Base-by-base conservation (phyloP, 2,797 vertebrate species). In the Pseudocheirus occidentalis region DNA sequence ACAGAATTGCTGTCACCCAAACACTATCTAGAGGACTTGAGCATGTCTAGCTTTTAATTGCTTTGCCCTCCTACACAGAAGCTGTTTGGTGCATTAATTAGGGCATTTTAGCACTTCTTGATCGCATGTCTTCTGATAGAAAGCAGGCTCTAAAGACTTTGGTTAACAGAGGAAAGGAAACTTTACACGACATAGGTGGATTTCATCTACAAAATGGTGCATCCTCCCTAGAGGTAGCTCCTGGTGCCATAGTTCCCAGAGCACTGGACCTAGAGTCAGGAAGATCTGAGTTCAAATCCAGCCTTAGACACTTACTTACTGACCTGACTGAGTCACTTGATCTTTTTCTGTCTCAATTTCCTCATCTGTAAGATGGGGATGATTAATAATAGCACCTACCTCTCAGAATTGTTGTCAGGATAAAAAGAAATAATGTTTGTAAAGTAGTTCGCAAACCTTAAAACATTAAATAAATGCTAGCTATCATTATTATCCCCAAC, bases 41-140 rank as follows among this genome's bases (percentile, higher is more conserved):
- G 52, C 56, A 28, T n/a, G 96, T 94, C 97, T 97, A 56, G 95
- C 81, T 96, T 97, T 97, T 96, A 96, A 97, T 95, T 97, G 97
- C 92, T 34, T 97, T 93, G 89, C 96, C 73, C 93, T 92, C 96
- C 97, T 96, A 96, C 97, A 95, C 34, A 94, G 96, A 93, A 93
- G 94, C 95, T 90, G 90, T 93, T 93, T 11, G 91, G 56, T 52
- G 92, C 93, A 50, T 95, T 91, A 89, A 57, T 94, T 92, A 62
- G 73, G 93, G 92, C 90, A 92, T 66, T n/a, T 96, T 46, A 66
- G 91, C 54, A 54, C 95, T 95, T 95, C 94, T 57, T 93, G 91
- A 58, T 16, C 55, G 4, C 59, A 54, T 12, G 18, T 40, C 58
- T 92, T 5, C 91, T 5, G 52, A 53, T 81, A 34, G 55, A 91